Conservation (phyloP, 2,888 invertebrate species). For the Parasteatoda lunata region DNA sequence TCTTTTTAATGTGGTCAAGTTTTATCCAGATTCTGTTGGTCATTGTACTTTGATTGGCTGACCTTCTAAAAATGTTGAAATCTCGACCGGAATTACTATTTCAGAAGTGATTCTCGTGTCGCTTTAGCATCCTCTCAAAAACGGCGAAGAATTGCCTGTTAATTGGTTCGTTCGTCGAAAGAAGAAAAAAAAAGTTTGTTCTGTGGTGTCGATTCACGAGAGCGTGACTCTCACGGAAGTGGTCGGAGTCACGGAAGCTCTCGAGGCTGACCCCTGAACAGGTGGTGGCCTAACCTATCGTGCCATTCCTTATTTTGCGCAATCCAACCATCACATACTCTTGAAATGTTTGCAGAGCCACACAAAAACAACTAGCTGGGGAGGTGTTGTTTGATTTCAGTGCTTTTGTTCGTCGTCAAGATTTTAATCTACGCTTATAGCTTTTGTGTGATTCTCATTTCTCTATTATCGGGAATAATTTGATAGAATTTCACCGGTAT, state of each 20-base stretch:
- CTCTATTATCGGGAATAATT: too few relatives aligned
- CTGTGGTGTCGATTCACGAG: constrained; percentile 49
- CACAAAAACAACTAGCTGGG: too few relatives aligned
- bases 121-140: background rate
- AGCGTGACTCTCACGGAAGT: constrained; percentile 65
- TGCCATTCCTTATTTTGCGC: constrained; percentile 17
- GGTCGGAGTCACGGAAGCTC: constrained; percentile 64
- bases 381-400: too few relatives aligned
- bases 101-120: background rate
- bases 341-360: too few relatives aligned
- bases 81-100: background rate
- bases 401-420: too few relatives aligned
- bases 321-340: background rate
- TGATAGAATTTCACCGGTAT: too few relatives aligned
- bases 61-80: background rate
- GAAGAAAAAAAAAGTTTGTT: background rate
- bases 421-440: too few relatives aligned
- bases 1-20: too few relatives aligned
- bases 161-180: constrained; percentile 28
- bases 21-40: too few relatives aligned
- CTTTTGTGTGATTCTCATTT: too few relatives aligned
- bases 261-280: constrained; percentile 48
- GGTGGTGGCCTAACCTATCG: constrained; percentile 61
- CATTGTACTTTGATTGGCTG: too few relatives aligned
- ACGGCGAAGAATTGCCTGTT: constrained; percentile 12